phyloP scores from a whole-genome alignment of 2,797 vertebrate species.

The Alosa sapidissima region DNA sequence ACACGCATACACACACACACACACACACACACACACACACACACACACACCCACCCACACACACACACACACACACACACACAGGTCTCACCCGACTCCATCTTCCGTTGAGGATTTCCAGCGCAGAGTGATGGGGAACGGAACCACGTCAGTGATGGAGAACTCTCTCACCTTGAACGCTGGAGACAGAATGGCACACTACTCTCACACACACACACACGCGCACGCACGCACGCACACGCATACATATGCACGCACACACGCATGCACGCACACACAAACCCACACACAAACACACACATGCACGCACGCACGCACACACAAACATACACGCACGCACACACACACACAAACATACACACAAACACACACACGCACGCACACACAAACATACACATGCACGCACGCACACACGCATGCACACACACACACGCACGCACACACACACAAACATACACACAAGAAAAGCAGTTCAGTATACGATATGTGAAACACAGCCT shows the following conservation, averaged over 20 bases:
- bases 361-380: no score
- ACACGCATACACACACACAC: neutral
- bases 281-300: conserved; percentile 29
- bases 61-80: neutral
- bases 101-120: conserved; percentile 96
- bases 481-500: no score
- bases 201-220: conserved; percentile 44
- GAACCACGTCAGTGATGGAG: conserved; percentile 92
- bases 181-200: conserved; percentile 98
- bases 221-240: conserved; percentile 37
- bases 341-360: no score
- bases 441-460: conserved; percentile 26
- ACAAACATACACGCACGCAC: no score
- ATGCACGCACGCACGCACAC: no score
- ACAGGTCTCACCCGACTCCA: conserved; percentile 79
- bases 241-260: no score
- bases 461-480: neutral
- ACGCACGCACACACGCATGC: no score
- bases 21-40: conserved; percentile 89
- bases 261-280: conserved; percentile 13
- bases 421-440: conserved; percentile 28
- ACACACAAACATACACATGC: no score
- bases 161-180: conserved; percentile 98
- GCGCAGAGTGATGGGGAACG: conserved; percentile 90
- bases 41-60: no score